Percentiles rank a stretch among this genome's conserved stretches.
phyloP scores from a whole-genome alignment of 2,113 vertebrate species.

The Hemicordylus capensis region DNA sequence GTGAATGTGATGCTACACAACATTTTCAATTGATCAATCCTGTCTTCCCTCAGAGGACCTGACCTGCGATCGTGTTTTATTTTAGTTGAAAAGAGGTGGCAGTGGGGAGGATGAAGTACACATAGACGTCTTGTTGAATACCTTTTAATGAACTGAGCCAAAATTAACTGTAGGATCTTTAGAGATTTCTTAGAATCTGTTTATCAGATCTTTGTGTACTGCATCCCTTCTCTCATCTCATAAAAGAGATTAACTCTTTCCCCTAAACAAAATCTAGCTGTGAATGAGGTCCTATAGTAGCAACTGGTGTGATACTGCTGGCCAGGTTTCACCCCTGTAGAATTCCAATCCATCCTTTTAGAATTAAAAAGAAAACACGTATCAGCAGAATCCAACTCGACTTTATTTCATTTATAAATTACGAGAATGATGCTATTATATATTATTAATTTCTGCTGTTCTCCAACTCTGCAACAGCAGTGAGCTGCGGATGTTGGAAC shows the following conservation, averaged over 20 bases:
- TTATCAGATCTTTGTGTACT: conserved; percentile 62
- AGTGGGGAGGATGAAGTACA: conserved; percentile 16
- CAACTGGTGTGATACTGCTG: conserved; percentile 76
- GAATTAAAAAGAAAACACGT: conserved; percentile 84
- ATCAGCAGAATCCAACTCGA: conserved; percentile 90
- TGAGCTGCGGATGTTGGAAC: conserved; percentile 92
- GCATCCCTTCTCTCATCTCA: conserved; percentile 65
- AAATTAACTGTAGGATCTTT: conserved; percentile 27
- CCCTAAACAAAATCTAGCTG: conserved; percentile 73
- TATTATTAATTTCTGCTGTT: conserved; percentile 99
- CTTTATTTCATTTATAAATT: conserved; percentile 99
- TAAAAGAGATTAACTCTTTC: conserved; percentile 77
- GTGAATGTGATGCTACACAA: conserved; percentile 52
- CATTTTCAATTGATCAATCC: conserved; percentile 66
- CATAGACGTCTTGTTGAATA: conserved; percentile 45
- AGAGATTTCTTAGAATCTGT: conserved; percentile 52
- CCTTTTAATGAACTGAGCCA: conserved; percentile 48
- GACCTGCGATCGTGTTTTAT: conserved; percentile 53
- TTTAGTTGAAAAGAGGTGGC: conserved; percentile 11
- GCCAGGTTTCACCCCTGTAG: conserved; percentile 80
- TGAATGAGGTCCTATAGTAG: conserved; percentile 72
- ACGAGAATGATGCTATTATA: conserved; percentile 97
- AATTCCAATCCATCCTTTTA: conserved; percentile 83
- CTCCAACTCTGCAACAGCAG: conserved; percentile 86
- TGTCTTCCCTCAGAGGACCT: conserved; percentile 47